Evolutionary conservation across 2,797 vertebrate genomes (phyloP), one percentile per base, ranked within the genome.

Genomic region (Chelonia mydas): DNA sequence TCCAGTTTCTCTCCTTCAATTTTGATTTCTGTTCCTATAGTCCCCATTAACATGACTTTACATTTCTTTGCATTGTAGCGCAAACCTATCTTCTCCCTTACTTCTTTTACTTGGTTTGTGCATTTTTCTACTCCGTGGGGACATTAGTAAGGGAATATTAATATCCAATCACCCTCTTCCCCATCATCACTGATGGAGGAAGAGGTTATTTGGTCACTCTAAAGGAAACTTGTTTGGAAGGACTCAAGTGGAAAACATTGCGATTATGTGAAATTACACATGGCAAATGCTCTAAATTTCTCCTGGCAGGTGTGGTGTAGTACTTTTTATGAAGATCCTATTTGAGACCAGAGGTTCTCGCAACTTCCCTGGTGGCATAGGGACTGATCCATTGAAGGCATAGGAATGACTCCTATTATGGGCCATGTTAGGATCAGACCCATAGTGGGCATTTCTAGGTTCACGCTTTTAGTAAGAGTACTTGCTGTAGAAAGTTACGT

Each of bases 261-360:
- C 7, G 1, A 0, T 59, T 81, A 47, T 4, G 10, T 37, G 47
- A 55, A 94, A 16, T 57, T 81, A 4, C 0, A 0, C 81, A 4
- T 0, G 0, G 61, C 68, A 15, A 84, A 72, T 41, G 72, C 2
- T 47, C 15, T 54, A 87, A 1, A 2, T 89, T 88, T 78, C 49
- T 16, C 65, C 79, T n/a, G 10, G 45, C 77, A 84, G 65, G 21
- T 82, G 15, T 0, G 0, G 57, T 15, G 7, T 11, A 27, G 28
- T 88, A 1, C 68, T 68, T 55, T 84, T 81, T 84, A 83, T 88
- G 59, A 81, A 89, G 93, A 81, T 87, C 78, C 90, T 95, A 94
- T 83, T 11, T 78, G 17, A 47, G 77, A 90, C 80, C 90, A 89
- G 49, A 94, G 84, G 91, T 90, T 82, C 72, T 81, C 74, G 31